Conservation (phyloP, 1,140 invertebrate genomes). For the Asbolus verrucosus region DNA sequence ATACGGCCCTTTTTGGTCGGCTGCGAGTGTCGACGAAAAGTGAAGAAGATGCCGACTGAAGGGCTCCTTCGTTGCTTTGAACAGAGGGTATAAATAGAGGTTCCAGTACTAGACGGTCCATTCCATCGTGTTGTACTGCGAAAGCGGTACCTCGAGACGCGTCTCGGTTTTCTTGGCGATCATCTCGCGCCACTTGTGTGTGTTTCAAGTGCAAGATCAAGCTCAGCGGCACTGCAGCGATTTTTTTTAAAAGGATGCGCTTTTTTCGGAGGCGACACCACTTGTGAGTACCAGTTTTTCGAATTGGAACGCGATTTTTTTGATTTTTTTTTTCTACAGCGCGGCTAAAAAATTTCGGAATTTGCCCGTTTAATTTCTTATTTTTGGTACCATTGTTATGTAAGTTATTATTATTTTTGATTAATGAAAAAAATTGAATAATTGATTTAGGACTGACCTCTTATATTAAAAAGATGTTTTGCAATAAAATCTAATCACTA, state of each 20-base stretch:
- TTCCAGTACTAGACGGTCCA: conserved; percentile 31
- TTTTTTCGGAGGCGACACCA: conserved; percentile 10
- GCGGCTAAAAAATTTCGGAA: too few relatives aligned
- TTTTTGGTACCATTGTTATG: background rate
- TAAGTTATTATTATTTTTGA: background rate
- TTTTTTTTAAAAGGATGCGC: conserved; percentile 10
- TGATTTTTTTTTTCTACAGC: too few relatives aligned
- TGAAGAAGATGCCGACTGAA: conserved; percentile 6
- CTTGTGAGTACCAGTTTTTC: background rate
- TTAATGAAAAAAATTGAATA: background rate
- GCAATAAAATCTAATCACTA: too few relatives aligned
- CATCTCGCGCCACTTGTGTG: conserved; percentile 15
- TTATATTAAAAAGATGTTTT: too few relatives aligned
- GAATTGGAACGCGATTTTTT: too few relatives aligned
- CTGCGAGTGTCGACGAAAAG: conserved; percentile 3
- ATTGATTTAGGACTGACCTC: background rate
- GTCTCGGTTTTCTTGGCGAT: conserved; percentile 19
- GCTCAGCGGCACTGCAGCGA: background rate
- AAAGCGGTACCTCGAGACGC: conserved; percentile 28
- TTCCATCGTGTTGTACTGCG: conserved; percentile 29
- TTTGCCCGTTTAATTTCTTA: background rate
- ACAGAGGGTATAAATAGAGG: conserved; percentile 31
- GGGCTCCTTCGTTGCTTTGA: conserved; percentile 6
- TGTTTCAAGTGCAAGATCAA: conserved; percentile 30
- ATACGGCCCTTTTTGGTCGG: background rate